Evolutionary conservation across 2,113 vertebrate species (phyloP).

Genomic region (Paramisgurnus dabryanus): DNA sequence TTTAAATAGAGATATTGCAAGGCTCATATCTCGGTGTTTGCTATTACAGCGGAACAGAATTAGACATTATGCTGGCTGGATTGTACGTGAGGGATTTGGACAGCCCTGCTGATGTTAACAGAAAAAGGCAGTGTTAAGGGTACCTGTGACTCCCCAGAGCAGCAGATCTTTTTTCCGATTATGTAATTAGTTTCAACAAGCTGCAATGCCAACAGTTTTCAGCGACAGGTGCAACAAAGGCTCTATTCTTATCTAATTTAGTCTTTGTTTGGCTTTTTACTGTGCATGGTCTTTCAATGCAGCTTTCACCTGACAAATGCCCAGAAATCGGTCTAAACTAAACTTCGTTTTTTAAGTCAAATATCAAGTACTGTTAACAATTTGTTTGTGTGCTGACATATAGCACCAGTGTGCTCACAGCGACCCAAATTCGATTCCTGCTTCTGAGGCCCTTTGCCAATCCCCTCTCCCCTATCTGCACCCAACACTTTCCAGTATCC

Average conservation of each 20-base stretch:
- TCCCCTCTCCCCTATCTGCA: no score
- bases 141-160: slow-evolving; percentile 21
- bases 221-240: slow-evolving; percentile 5
- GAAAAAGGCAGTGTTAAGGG: slow-evolving; percentile 26
- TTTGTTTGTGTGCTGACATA: no score
- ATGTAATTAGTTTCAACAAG: slow-evolving; percentile 45
- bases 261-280: neutral
- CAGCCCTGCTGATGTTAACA: slow-evolving; percentile 41
- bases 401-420: no score
- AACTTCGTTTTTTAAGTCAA: no score
- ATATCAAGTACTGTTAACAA: no score
- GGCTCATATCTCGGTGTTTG: slow-evolving; percentile 13
- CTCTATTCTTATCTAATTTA: neutral
- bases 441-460: no score
- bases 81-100: slow-evolving; percentile 6
- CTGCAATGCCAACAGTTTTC: slow-evolving; percentile 42
- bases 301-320: no score
- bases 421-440: no score
- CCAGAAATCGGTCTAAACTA: no score
- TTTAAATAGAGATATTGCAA: neutral
- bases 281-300: neutral
- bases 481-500: no score
- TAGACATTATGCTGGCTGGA: slow-evolving; percentile 20
- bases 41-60: slow-evolving; percentile 8
- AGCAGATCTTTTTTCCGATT: slow-evolving; percentile 28